Conservation (phyloP, 1,140 invertebrate species). For the Rhyzopertha dominica region DNA sequence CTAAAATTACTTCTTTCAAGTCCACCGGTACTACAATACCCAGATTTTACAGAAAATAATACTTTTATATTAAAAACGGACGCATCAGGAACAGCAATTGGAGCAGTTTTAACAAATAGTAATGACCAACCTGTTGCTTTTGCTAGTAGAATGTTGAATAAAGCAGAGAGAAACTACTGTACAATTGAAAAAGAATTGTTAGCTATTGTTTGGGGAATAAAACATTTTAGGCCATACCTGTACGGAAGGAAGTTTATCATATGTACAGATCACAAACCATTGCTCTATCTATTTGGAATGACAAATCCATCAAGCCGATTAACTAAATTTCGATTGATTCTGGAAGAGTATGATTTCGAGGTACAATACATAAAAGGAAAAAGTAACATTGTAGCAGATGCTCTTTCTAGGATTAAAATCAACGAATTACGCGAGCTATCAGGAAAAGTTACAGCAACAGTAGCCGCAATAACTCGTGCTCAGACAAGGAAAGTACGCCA, state of each 20-base stretch:
- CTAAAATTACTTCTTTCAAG: slow-evolving; percentile 19
- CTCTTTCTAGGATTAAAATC: too few relatives aligned
- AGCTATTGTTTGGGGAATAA: slow-evolving; percentile 10
- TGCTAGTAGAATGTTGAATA: slow-evolving; percentile 3
- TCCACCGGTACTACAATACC: slow-evolving; percentile 27
- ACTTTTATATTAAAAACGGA: slow-evolving; percentile 38
- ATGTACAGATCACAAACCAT: slow-evolving; percentile 4
- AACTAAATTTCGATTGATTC: slow-evolving; percentile 8
- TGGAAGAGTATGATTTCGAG: slow-evolving; percentile 6
- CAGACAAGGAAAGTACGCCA: too few relatives aligned
- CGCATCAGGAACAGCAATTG: slow-evolving; percentile 26
- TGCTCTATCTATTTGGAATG: too few relatives aligned
- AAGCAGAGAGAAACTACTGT: slow-evolving; percentile 9
- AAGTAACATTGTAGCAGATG: too few relatives aligned
- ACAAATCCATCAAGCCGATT: slow-evolving; percentile 4
- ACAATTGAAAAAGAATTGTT: slow-evolving; percentile 13
- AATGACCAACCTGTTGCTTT: slow-evolving; percentile 16
- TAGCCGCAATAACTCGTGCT: too few relatives aligned
- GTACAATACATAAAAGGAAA: too few relatives aligned
- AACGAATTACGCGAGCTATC: too few relatives aligned
- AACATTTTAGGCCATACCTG: slow-evolving; percentile 10
- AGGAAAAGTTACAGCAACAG: too few relatives aligned
- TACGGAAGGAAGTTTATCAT: slow-evolving; percentile 11
- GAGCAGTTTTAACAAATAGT: slow-evolving; percentile 29
- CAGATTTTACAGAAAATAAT: slow-evolving; percentile 33